Evolutionary conservation across 2,797 vertebrate genomes (phyloP).

Genomic region (Notolabrus celidotus): DNA sequence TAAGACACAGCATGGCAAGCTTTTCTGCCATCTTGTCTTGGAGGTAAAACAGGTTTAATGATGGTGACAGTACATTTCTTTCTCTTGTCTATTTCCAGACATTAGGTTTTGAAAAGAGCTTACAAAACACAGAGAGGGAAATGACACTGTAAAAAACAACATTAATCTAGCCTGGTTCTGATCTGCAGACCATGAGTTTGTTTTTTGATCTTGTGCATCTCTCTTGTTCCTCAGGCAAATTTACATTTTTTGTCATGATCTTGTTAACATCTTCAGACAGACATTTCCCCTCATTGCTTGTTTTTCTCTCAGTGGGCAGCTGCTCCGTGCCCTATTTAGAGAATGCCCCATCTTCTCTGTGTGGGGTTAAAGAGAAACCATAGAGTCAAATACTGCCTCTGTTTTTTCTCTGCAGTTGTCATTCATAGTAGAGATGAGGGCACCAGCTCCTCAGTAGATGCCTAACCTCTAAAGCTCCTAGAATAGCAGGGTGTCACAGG

Average conservation of each 20-base stretch:
- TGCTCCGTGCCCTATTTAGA: background rate
- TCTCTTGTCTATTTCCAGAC: background rate
- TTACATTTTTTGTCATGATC: background rate
- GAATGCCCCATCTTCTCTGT: background rate
- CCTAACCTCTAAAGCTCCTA: slow-evolving; percentile 53
- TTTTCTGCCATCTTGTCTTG: background rate
- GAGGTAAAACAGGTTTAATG: background rate
- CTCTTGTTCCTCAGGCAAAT: background rate
- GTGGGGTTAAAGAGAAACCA: slow-evolving; percentile 10
- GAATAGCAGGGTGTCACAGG: slow-evolving; percentile 64
- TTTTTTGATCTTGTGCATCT: slow-evolving; percentile 18
- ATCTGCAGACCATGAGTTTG: background rate
- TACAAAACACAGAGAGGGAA: slow-evolving; percentile 14
- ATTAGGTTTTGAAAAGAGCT: background rate
- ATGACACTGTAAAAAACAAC: slow-evolving; percentile 8
- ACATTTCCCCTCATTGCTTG: background rate
- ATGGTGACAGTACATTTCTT: background rate
- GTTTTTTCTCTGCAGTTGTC: slow-evolving; percentile 40
- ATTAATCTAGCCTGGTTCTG: slow-evolving; percentile 28
- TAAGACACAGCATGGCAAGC: background rate
- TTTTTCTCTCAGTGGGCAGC: background rate
- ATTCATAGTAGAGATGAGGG: slow-evolving; percentile 47
- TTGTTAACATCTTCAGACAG: background rate
- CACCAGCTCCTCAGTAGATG: slow-evolving; percentile 30
- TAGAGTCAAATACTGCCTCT: slow-evolving; percentile 16